Base-by-base conservation (phyloP, 2,888 invertebrate species). In the Drosophila dives region DNA sequence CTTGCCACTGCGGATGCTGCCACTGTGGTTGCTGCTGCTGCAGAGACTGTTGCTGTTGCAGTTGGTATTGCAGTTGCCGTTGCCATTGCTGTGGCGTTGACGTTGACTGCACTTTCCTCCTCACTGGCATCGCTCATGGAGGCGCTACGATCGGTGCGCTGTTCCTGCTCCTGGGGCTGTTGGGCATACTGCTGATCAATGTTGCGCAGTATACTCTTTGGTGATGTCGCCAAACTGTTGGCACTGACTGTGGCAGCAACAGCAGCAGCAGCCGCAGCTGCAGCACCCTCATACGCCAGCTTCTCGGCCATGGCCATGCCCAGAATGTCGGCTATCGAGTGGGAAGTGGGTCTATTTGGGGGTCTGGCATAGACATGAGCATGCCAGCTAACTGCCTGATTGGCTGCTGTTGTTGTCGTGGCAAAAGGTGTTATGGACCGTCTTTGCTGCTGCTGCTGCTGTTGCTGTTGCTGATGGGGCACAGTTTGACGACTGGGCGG, bases 331-430 rank as follows among this genome's bases (percentile, higher is more conserved):
- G 96, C 96, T 90, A 98, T 98, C 48, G 96, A 95, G 93, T 98
- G 97, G 6, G 98, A 97, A 2, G 98, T 98, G 1, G 97, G 97
- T 64, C 95, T 95, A 83, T 95, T 95, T 12, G 97, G 97, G 15
- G 97, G 96, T 84, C 96, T 96, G 3, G 95, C 96, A 92, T 98
- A 98, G 29, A 98, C 97, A 92, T 98, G 98, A 40, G 97, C 96
- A 93, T 98, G 98, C 98, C 98, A 98, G 45, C 97, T 93, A 32
- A 92, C 86, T 8, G 64, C 72, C 33, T 79, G 73, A 34, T 26
- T 63, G n/a, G 48, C 17, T 40, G 55, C 20, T 10, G 61, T 40
- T 50, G 55, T 32, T 8, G 55, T 23, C 6, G 58, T 36, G n/a
- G 75, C 63, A 45, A 62, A 80, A 8, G 70, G 72, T 34, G 75